A percentile compares a stretch with the other conserved stretches of the same genome.
Conservation (phyloP, 92 coral and sea anemone genomes). For the Nematostella vectensis region DNA sequence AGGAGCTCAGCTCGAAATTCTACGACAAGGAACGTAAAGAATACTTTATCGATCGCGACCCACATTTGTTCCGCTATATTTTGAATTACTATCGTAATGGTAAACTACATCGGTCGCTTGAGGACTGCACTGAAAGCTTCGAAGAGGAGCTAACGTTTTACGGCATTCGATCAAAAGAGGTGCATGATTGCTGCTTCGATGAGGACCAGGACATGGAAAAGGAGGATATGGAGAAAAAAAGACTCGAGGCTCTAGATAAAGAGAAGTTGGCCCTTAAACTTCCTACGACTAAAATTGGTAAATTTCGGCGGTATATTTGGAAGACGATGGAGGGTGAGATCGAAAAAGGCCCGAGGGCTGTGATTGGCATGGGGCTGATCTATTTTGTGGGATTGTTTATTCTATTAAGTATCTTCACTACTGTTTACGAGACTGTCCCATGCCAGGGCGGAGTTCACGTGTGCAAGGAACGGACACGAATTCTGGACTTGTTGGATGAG, state of each 20-base stretch:
- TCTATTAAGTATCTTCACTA: constrained; percentile 79
- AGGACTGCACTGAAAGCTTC: constrained; percentile 78
- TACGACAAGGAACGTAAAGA: constrained; percentile 76
- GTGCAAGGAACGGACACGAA: constrained; percentile 48
- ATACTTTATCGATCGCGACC: constrained; percentile 89
- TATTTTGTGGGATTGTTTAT: constrained; percentile 84
- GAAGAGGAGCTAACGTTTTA: constrained; percentile 78
- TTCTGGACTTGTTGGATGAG: constrained; percentile 61
- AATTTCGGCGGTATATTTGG: constrained; percentile 65
- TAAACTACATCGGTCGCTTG: constrained; percentile 84
- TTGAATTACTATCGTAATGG: constrained; percentile 92
- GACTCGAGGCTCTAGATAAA: constrained; percentile 21
- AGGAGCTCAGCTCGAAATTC: constrained; percentile 54
- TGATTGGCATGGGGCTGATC: constrained; percentile 56
- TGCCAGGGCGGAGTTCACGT: constrained; percentile 45
- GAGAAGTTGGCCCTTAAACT: constrained; percentile 2
- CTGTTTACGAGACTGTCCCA: constrained; percentile 89
- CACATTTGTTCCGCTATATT: constrained; percentile 83
- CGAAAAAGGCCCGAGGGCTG: constrained; percentile 52
- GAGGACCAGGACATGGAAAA: constrained; percentile 62
- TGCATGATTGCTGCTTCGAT: constrained; percentile 92
- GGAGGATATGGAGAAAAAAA: constrained; percentile 38
- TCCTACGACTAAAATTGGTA: constrained; percentile 11
- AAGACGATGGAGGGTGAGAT: constrained; percentile 62
- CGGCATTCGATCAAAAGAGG: constrained; percentile 70